Evolutionary conservation across 1,140 invertebrate species (phyloP), one percentile per base, ranked within the genome.

Genomic region (Anastrepha ludens): DNA sequence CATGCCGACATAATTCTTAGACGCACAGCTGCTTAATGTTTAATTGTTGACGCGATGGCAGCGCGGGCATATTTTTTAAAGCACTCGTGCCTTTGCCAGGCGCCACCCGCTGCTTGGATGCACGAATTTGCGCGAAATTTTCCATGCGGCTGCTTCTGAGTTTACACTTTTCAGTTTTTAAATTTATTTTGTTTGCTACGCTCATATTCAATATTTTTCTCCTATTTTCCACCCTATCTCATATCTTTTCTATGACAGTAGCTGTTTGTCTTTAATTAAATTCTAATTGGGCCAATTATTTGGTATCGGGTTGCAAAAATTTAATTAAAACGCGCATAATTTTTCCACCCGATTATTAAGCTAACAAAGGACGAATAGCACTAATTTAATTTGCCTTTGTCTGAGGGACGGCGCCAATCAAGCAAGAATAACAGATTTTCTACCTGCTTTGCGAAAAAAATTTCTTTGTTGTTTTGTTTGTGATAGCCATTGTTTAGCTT

Each of bases 1-100:
- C 74, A 55, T 55, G 74, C n/a, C 44, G 74, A 81, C 74, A 81
- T 81, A 81, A 58, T 55, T 81, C 47, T 81, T 81, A 55, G n/a
- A 55, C n/a, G n/a, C 47, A 81, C 74, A 81, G 74, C 44, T 50
- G 47, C 55, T 81, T 55, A 81, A 81, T 50, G 74, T 55, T 81
- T 81, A 81, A 81, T 81, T 81, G 74, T 55, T 81, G 44, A 81
- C 44, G 41, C 41, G 67, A 11, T 67, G 41, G 41, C 67, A 2
- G 41, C 64, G 64, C 64, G 29, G 2, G 29, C 29, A 15, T 44
- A 7, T 17, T 39, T 4, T 74, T 47, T 3, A 5, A 6, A 81
- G 17, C 8, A 58, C 47, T 44, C 11, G 44, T n/a, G 15, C 11
- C 44, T 9, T 29, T 11, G 70, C 39, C 8, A 6, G 6, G 39